phyloP scores from a whole-genome alignment of 2,888 invertebrate species.

The Choreutis nemorana region DNA sequence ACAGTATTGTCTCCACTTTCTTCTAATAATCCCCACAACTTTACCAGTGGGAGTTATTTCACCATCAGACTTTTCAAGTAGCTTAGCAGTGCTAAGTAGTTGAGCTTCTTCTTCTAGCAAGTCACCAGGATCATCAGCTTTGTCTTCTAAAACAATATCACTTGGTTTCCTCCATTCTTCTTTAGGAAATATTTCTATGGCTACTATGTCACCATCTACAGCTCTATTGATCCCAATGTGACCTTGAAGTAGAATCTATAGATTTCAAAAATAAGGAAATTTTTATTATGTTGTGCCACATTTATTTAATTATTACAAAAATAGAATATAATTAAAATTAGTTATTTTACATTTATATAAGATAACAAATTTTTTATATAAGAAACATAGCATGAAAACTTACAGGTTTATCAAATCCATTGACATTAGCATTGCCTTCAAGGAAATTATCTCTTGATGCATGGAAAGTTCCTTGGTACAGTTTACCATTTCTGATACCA shows the following conservation, averaged over 20 bases:
- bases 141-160: slow-evolving; percentile 82
- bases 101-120: slow-evolving; percentile 69
- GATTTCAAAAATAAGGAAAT: slow-evolving; percentile 9
- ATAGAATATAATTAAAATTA: slow-evolving; percentile 1
- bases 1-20: slow-evolving; percentile 98
- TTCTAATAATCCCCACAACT: slow-evolving; percentile 90
- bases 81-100: slow-evolving; percentile 31
- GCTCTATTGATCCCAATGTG: slow-evolving; percentile 88
- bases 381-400: slow-evolving; percentile 26
- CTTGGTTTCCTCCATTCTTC: slow-evolving; percentile 92
- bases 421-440: slow-evolving; percentile 87
- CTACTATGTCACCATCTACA: slow-evolving; percentile 94
- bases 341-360: too few relatives aligned
- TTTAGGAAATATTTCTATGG: slow-evolving; percentile 87
- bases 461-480: slow-evolving; percentile 82
- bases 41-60: slow-evolving; percentile 55
- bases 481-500: slow-evolving; percentile 79
- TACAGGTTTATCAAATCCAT: slow-evolving; percentile 81
- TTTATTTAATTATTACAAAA: background rate
- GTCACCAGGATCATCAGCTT: slow-evolving; percentile 75
- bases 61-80: slow-evolving; percentile 28
- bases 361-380: too few relatives aligned
- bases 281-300: background rate
- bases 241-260: slow-evolving; percentile 84
- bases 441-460: slow-evolving; percentile 94